Evolutionary conservation across 2,888 invertebrate species (phyloP).

Genomic region (Salticus scenicus): DNA sequence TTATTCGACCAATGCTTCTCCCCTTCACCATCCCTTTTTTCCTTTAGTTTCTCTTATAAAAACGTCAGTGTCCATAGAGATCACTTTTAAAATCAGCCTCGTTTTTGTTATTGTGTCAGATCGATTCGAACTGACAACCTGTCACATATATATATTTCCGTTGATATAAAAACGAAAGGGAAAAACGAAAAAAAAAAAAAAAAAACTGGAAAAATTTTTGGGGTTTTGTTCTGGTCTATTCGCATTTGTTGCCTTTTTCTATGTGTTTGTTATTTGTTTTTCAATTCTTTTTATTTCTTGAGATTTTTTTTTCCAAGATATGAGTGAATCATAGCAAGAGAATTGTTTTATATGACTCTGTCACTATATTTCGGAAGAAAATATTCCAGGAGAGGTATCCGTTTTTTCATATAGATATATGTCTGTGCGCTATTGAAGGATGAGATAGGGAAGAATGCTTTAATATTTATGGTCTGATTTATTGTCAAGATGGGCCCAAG

Average conservation of each 20-base stretch:
- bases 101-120: conserved; percentile 62
- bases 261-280: conserved; percentile 19
- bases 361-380: conserved; percentile 54
- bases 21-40: background rate
- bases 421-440: conserved; percentile 41
- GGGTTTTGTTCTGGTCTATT: conserved; percentile 44
- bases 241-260: conserved; percentile 45
- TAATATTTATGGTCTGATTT: conserved; percentile 67
- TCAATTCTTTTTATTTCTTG: conserved; percentile 21
- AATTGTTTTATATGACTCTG: conserved; percentile 67
- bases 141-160: conserved; percentile 63
- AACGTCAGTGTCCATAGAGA: conserved; percentile 65
- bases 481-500: conserved; percentile 48
- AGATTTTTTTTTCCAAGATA: conserved; percentile 39
- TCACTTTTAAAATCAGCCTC: conserved; percentile 67
- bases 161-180: background rate
- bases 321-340: conserved; percentile 64
- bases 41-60: background rate
- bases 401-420: conserved; percentile 11
- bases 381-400: background rate
- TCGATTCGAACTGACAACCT: conserved; percentile 63
- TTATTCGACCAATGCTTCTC: too few relatives aligned
- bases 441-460: conserved; percentile 47
- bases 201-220: conserved; percentile 22
- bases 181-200: too few relatives aligned